Base-by-base conservation (phyloP, 2,113 vertebrate species). In the Telmatochromis sp. region DNA sequence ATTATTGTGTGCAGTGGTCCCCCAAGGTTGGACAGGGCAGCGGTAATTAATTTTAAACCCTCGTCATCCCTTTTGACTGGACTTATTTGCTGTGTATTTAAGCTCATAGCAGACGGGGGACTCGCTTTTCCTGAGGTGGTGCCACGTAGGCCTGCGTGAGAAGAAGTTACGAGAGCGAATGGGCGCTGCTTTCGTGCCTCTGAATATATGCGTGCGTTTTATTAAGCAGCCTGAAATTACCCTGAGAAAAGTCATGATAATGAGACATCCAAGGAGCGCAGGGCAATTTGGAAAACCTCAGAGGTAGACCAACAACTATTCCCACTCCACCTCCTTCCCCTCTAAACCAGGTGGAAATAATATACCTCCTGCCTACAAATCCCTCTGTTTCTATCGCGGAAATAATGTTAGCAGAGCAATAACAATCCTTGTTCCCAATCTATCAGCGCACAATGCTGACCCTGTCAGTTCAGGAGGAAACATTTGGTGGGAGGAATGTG, bases 1-100 rank as follows among this genome's bases (percentile, higher is more conserved):
- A 95, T 95, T 96, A 95, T 94, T 89, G 86, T 21, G 33, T 88
- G 90, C 63, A 35, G 87, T 23, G 55, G 90, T 91, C 91, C 91
- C 89, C 68, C 89, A 91, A 87, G 89, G 85, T 95, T 86, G 88
- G 92, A 90, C 89, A 90, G 86, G 82, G 93, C 91, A 88, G 90
- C 81, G 89, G 90, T 92, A 89, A 94, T 96, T 93, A 21, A 94
- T 93, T 95, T 94, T 91, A 95, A 95, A 90, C 92, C 84, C 94
- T 94, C 88, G 75, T 84, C 91, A 80, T 87, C 85, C 92, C 83
- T 40, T 88, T 47, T 83, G 91, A 90, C 87, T n/a, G 13, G 40
- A 88, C 86, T 63, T 83, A 89, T 81, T 91, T 87, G 92, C 85
- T 58, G 55, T 90, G 75, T 83, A 88, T 92, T 90, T 92, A 87